Evolutionary conservation across 2,113 vertebrate species (phyloP).

Genomic region (Leptosomus discolor): DNA sequence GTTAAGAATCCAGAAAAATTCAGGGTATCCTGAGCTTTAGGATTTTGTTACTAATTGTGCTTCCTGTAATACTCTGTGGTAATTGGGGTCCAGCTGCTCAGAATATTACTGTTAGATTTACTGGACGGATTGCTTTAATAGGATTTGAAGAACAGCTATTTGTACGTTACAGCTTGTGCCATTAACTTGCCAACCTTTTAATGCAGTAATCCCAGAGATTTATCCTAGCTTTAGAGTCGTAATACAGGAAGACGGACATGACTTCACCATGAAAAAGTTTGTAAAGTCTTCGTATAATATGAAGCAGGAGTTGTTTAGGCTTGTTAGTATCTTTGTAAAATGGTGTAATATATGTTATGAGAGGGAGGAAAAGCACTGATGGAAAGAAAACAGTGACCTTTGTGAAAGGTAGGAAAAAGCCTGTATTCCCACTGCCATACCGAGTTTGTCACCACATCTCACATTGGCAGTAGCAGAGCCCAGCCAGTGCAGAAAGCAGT

Average conservation of each 20-base stretch:
- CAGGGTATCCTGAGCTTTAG: not conserved
- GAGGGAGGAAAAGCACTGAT: not conserved
- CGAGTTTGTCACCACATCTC: not conserved
- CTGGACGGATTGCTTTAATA: conserved; percentile 23
- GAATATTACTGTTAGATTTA: not conserved
- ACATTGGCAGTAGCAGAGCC: not conserved
- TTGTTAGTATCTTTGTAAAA: not conserved
- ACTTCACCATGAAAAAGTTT: not conserved
- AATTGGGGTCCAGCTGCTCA: conserved; percentile 41
- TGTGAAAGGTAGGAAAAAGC: not conserved
- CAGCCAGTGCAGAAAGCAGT: not conserved
- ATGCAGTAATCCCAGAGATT: conserved; percentile 18
- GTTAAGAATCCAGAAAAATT: not conserved
- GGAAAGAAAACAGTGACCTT: not conserved
- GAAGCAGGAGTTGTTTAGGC: not conserved
- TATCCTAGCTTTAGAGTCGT: not conserved
- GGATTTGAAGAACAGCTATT: conserved; percentile 28
- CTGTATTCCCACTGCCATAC: not conserved
- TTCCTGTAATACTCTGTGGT: not conserved
- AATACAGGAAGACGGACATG: not conserved
- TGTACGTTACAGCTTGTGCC: not conserved
- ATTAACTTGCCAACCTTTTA: conserved; percentile 3
- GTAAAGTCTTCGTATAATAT: not conserved
- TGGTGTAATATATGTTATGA: not conserved
- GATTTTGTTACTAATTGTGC: not conserved